Conservation (phyloP, 2,888 invertebrate genomes). For the Cheilosia impressa region DNA sequence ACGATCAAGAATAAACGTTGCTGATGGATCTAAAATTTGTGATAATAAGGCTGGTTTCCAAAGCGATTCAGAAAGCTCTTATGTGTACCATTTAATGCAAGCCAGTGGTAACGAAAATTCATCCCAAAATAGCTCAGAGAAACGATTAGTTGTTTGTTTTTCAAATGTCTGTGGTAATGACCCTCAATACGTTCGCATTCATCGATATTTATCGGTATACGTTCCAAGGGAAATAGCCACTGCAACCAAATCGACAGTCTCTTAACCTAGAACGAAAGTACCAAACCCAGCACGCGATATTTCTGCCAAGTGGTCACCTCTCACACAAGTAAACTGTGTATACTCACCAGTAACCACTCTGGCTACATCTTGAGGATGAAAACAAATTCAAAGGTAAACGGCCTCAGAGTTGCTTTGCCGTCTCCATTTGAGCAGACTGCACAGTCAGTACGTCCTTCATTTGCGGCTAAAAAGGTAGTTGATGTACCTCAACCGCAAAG, state of each 20-base stretch:
- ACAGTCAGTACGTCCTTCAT: conserved; percentile 5
- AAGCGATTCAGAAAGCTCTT: too few relatives aligned
- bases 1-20: too few relatives aligned
- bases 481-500: conserved; percentile 7
- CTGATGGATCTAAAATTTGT: too few relatives aligned
- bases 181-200: too few relatives aligned
- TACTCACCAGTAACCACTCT: not conserved
- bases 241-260: not conserved
- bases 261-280: conserved; percentile 34
- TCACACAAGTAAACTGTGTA: not conserved
- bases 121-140: too few relatives aligned
- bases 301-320: not conserved
- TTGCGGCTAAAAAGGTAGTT: conserved; percentile 9
- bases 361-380: not conserved
- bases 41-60: too few relatives aligned
- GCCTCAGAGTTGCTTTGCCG: conserved; percentile 5
- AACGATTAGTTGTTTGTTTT: too few relatives aligned
- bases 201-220: not conserved
- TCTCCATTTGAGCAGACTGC: not conserved
- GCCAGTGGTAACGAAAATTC: too few relatives aligned
- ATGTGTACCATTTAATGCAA: too few relatives aligned
- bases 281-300: conserved; percentile 7
- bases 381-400: conserved; percentile 33
- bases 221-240: not conserved
- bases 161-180: too few relatives aligned